Evolutionary conservation across 2,888 invertebrate species (phyloP).

Genomic region (Acanthosepion pharaonis): DNA sequence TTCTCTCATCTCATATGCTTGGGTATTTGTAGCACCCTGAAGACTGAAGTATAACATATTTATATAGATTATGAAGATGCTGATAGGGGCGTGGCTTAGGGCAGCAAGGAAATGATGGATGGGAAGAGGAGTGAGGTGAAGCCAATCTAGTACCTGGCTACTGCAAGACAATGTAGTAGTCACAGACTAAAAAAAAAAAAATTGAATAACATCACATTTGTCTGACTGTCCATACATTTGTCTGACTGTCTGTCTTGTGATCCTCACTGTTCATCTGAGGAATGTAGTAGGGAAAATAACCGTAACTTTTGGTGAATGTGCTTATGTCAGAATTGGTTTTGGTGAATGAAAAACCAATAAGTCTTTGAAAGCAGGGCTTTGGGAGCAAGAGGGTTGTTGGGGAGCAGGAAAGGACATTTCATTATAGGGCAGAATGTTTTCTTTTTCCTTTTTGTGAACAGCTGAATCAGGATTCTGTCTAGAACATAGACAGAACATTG

Average conservation of each 20-base stretch:
- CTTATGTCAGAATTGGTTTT: background rate
- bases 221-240: background rate
- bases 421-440: background rate
- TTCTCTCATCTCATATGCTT: background rate
- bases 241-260: background rate
- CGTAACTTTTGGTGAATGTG: background rate
- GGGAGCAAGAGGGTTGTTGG: background rate
- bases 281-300: background rate
- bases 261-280: background rate
- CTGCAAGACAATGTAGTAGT: background rate
- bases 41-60: background rate
- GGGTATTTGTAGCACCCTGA: background rate
- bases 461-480: background rate
- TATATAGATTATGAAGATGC: background rate
- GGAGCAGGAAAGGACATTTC: background rate
- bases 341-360: background rate
- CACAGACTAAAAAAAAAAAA: slow-evolving; percentile 17
- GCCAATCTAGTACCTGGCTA: background rate
- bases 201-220: background rate
- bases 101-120: background rate
- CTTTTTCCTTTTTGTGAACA: background rate
- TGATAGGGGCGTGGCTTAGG: background rate
- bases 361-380: too few species aligned
- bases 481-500: background rate
- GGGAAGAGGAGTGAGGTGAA: background rate